Evolutionary conservation across 1,140 invertebrate species (phyloP), one percentile per base, ranked within the genome.

Genomic region (Rhynchophorus ferrugineus): DNA sequence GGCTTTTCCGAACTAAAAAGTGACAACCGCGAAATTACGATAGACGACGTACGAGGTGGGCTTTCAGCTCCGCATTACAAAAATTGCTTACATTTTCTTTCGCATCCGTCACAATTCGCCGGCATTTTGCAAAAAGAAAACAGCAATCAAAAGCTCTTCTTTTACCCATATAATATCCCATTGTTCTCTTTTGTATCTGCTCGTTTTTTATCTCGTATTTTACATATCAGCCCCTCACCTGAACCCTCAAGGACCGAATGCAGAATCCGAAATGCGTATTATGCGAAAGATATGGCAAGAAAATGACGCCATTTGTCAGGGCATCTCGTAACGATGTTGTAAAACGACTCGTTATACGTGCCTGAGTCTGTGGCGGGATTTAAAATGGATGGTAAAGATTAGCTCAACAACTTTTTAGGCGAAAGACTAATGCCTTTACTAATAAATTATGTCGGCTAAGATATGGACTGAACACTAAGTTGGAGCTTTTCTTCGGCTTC

Each of bases 51-150:
- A 11, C 24, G 5, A 29, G 24, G 5, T 5, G 24, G 24, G 24
- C 24, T 29, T 29, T 29, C 24, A 11, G 24, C 11, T 29, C 11
- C 5, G 5, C 24, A 29, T 29, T 29, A 29, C 11, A 11, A 29
- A 29, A 29, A 29, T 29, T 29, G 24, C 24, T 29, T 29, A 29
- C 24, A 29, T 29, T 29, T 29, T n/a, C 42, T 50, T 50, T 50
- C 48, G 41, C 34, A 44, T 21, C 33, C 42, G 37, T 52, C 49
- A 37, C 35, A 52, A 52, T 52, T 45, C 44, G 21, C n/a, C 33
- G 21, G 18, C 19, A 41, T 33, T 52, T 45, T 38, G 20, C 49
- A 38, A 52, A 29, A 39, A 45, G 35, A 45, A 44, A 52, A 52
- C 49, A 52, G 36, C 49, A 44, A 52, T 45, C 34, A 52, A 44